phyloP scores from a whole-genome alignment of 2,888 invertebrate genomes.

The Chloroclystis v-ata region DNA sequence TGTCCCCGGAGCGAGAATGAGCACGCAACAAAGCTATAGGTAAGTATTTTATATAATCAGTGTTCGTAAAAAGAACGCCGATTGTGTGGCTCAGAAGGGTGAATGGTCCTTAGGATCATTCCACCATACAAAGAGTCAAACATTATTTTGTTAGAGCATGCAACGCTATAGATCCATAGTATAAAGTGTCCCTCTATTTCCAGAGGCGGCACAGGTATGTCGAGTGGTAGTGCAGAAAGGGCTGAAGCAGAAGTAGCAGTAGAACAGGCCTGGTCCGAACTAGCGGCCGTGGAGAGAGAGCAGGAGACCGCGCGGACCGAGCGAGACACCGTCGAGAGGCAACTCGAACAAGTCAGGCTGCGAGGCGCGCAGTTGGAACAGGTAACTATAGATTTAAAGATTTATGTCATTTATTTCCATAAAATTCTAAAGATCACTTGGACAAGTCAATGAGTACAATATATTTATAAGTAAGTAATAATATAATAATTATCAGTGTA shows the following conservation, averaged over 20 bases:
- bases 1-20: slow-evolving; percentile 75
- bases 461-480: too few species aligned
- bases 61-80: too few species aligned
- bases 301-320: slow-evolving; percentile 88
- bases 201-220: slow-evolving; percentile 45
- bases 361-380: slow-evolving; percentile 90
- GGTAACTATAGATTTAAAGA: too few species aligned
- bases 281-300: slow-evolving; percentile 90
- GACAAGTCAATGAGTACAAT: too few species aligned
- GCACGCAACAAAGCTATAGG: slow-evolving; percentile 80
- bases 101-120: too few species aligned
- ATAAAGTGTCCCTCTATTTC: too few species aligned
- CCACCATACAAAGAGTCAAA: too few species aligned
- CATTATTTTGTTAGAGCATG: too few species aligned
- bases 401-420: too few species aligned
- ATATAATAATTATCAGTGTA: too few species aligned
- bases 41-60: not conserved
- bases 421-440: too few species aligned
- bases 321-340: slow-evolving; percentile 86
- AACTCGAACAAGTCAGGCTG: slow-evolving; percentile 87
- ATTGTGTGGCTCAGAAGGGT: too few species aligned
- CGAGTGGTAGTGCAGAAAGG: slow-evolving; percentile 51
- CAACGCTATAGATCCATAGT: not conserved
- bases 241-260: slow-evolving; percentile 82
- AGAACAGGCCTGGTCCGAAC: slow-evolving; percentile 89